Evolutionary conservation across 2,797 vertebrate genomes (phyloP), one percentile per base, ranked within the genome.

Genomic region (Clangula hyemalis): DNA sequence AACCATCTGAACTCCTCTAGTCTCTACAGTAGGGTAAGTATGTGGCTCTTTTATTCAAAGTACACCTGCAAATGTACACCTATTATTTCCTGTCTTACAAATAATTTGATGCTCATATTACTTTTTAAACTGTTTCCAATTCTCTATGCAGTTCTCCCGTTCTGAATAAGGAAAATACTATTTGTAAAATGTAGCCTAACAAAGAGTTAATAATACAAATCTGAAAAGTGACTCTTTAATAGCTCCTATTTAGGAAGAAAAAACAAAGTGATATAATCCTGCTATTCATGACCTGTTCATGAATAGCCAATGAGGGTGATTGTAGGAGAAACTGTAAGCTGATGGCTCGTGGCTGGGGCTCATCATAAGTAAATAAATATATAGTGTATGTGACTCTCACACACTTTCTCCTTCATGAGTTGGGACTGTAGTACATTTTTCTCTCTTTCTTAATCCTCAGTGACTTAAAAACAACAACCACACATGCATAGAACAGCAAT

Each of bases 321-420:
- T 91, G 81, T 83, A 64, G 92, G 94, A 82, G 71, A 76, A 79
- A 87, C 95, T 89, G 86, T 90, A 88, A 47, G 70, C 51, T 96
- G 93, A 97, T 97, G 94, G 85, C 82, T 97, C 19, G 3, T 53
- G 93, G 87, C 58, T 94, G 54, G 36, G 62, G 64, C 65, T 95
- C 96, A 93, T 94, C 95, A 92, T 91, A 94, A 89, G 93, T 93
- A 97, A 89, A 96, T 75, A 97, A 97, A 96, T 97, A 97, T 85
- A 84, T 89, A 83, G 78, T 51, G 41, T 58, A 87, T 94, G 47
- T 94, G 79, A 92, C 84, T 95, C 92, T 68, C 87, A 90, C 79
- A 95, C 76, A 95, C 86, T 85, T 95, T 95, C 76, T 85, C 80
- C 93, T 97, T 97, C 96, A 94, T 92, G 87, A 65, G 61, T 95